Base-by-base conservation (phyloP, 1,140 invertebrate species). In the Diachasma alloeum region DNA sequence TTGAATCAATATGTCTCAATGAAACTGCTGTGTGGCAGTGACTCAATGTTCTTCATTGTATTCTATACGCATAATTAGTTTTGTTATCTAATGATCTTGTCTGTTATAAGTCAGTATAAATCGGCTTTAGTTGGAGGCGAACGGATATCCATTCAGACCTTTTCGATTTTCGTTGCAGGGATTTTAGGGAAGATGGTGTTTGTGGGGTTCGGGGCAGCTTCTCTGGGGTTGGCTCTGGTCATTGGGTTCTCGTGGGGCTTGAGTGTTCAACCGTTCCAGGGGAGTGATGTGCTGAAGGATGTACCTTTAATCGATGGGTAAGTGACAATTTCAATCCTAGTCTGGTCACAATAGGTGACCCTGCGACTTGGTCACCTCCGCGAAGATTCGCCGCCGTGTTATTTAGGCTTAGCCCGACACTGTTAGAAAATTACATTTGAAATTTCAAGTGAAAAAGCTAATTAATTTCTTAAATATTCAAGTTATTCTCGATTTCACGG, bases 261-360 rank as follows among this genome's bases (percentile, higher is more conserved):
- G 1, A 80, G 22, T 26, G n/a, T 66, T 5, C 69, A 42, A n/a
- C 63, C 22, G 3, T 83, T 83, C 39, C 84, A 82, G 67, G 84
- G 83, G 11, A 82, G 84, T 53, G 84, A 88, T 53, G 81, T 78
- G 15, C 79, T 88, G 0, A 77, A 83, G 44, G 78, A 78, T 11
- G 78, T 78, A 1, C 86, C 86, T 17, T 77, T 88, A 24, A 84
- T 87, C 70, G 87, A 88, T 63, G 86, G 87, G 85, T 87, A 81
- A 82, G 42, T 67, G 31, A 6, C 2, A 2, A 31, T 31, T 31
- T 31, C 6, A 44, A 72, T n/a, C n/a, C n/a, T n/a, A n/a, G n/a
- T n/a, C n/a, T n/a, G n/a, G n/a, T n/a, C n/a, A n/a, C n/a, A n/a
- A n/a, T n/a, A n/a, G n/a, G n/a, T n/a, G n/a, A n/a, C n/a, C n/a